These are phyloP conservation scores for Sapajus apella DNA, from an alignment of 2,113 vertebrate species.

Conservation along the genomic window DNA sequence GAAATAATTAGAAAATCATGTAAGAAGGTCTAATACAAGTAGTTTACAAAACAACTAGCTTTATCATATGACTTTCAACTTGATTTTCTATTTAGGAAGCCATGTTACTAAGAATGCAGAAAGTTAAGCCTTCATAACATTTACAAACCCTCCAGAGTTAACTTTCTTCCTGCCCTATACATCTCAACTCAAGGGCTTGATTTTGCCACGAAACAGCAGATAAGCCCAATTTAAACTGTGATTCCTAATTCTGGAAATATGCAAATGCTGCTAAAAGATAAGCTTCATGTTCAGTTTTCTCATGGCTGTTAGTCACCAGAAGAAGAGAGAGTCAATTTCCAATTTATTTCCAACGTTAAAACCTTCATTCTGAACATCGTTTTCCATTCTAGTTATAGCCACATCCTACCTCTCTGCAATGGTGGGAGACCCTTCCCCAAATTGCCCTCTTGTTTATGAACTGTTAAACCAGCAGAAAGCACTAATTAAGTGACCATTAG, in stretches of 20 bases:
- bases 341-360: not conserved
- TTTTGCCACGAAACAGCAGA: not conserved
- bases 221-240: not conserved
- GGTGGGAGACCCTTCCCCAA: not conserved
- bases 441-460: not conserved
- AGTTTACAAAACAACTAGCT: not conserved
- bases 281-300: not conserved
- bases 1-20: not conserved
- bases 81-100: not conserved
- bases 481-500: slow-evolving; percentile 58
- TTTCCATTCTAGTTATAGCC: not conserved
- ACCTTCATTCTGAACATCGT: not conserved
- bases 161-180: not conserved
- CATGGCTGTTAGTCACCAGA: not conserved
- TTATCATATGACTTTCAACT: not conserved
- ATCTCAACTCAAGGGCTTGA: not conserved
- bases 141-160: not conserved
- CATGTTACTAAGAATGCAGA: not conserved
- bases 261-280: not conserved
- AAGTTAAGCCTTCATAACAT: not conserved
- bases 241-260: not conserved
- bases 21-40: not conserved
- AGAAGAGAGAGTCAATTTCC: not conserved
- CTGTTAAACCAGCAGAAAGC: slow-evolving; percentile 48
- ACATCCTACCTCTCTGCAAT: not conserved